A percentile compares a stretch with the other conserved stretches of the same genome.
Evolutionary conservation across 2,888 invertebrate species (phyloP).

Genomic region (Fabriciana adippe): DNA sequence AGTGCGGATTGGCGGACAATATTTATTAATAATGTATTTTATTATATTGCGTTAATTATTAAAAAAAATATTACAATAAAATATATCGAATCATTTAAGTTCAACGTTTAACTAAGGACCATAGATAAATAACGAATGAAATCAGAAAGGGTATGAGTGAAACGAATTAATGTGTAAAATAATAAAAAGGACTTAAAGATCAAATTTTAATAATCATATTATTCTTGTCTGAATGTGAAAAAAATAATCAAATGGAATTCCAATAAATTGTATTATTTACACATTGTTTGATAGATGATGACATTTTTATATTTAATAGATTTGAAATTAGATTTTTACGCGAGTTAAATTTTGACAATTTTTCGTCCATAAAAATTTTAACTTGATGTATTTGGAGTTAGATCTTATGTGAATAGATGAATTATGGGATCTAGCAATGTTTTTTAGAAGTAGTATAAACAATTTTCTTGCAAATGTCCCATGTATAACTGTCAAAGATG

Average conservation of each 20-base stretch:
- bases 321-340: conserved; percentile 19
- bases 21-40: too few species aligned
- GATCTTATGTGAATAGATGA: not conserved
- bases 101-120: conserved; percentile 11
- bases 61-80: not conserved
- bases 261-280: not conserved
- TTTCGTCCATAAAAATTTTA: conserved; percentile 19
- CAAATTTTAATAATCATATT: not conserved
- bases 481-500: too few species aligned
- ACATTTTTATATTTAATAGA: conserved; percentile 7
- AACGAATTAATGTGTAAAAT: conserved; percentile 11
- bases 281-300: conserved; percentile 7
- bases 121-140: conserved; percentile 18
- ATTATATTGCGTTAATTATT: not conserved
- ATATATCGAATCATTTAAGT: conserved; percentile 5
- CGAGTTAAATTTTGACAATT: conserved; percentile 17
- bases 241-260: conserved; percentile 2
- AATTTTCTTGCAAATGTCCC: not conserved
- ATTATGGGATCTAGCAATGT: conserved; percentile 1
- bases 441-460: not conserved
- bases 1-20: too few species aligned
- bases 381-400: conserved; percentile 4
- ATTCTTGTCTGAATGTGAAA: not conserved
- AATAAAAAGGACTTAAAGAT: conserved; percentile 7
- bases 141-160: conserved; percentile 16